Conservation (phyloP, 2,888 invertebrate species). For the Andricus quercusramuli region DNA sequence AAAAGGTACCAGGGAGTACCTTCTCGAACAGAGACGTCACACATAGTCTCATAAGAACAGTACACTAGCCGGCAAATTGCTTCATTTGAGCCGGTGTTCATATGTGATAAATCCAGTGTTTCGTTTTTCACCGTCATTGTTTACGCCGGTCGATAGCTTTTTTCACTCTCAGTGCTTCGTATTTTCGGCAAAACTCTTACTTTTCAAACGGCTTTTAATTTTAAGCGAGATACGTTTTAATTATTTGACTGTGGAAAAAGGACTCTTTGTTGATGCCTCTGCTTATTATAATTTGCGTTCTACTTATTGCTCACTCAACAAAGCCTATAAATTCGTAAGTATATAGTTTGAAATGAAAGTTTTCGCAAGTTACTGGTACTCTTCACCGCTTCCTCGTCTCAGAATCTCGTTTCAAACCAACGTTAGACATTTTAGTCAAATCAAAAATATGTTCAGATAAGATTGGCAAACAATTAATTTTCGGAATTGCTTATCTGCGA, state of each 20-base stretch:
- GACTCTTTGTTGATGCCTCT: not conserved
- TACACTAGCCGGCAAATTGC: not conserved
- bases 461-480: not conserved
- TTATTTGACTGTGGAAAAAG: not conserved
- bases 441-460: not conserved
- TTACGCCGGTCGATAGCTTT: not conserved
- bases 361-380: not conserved
- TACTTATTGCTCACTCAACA: not conserved
- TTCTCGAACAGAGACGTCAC: not conserved
- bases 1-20: not conserved
- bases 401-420: not conserved
- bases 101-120: not conserved
- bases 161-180: not conserved
- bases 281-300: not conserved
- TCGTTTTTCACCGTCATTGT: not conserved
- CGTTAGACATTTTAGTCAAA: not conserved
- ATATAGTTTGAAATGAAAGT: not conserved
- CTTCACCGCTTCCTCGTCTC: not conserved
- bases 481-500: not conserved
- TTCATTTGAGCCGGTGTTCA: not conserved
- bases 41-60: not conserved
- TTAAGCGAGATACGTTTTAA: not conserved
- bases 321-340: not conserved
- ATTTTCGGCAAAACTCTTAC: not conserved
- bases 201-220: not conserved